phyloP scores from a whole-genome alignment of 2,797 vertebrate species.

The Artibeus jamaicensis region DNA sequence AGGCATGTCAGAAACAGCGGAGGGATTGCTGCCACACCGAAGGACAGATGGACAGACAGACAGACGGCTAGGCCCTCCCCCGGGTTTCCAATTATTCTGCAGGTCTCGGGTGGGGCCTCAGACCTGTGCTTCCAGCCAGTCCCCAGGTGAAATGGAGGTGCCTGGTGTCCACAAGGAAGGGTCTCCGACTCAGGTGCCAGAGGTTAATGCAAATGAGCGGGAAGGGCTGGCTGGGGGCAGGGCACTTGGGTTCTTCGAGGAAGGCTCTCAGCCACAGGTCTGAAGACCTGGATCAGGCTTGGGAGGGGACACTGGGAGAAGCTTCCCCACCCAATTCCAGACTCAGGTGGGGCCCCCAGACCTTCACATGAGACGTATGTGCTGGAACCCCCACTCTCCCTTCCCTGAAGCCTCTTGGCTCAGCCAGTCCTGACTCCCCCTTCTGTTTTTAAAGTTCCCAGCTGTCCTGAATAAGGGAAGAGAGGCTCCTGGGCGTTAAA shows the following conservation, averaged over 20 bases:
- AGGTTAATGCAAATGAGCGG: not conserved
- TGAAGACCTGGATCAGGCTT: not conserved
- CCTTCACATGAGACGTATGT: not conserved
- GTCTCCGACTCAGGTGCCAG: not conserved
- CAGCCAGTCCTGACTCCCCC: not conserved
- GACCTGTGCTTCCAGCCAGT: not conserved
- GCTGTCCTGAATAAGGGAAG: not conserved
- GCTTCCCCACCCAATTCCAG: not conserved
- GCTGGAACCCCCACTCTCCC: too few relatives aligned
- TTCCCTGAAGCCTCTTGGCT: not conserved
- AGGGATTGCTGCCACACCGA: too few relatives aligned
- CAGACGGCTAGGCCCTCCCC: too few relatives aligned
- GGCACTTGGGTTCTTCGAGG: not conserved
- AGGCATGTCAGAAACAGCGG: accelerated
- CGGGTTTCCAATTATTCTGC: not conserved
- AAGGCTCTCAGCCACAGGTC: not conserved
- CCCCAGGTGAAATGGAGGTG: not conserved
- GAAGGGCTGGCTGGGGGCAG: not conserved
- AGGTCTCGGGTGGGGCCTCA: not conserved
- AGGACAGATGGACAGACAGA: too few relatives aligned
- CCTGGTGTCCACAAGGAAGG: not conserved
- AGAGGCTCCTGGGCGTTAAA: not conserved
- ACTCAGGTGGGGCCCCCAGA: not conserved
- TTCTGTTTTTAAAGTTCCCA: not conserved
- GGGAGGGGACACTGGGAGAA: not conserved